Evolutionary conservation across 2,113 vertebrate genomes (phyloP).

Genomic region (Trogon melanurus): DNA sequence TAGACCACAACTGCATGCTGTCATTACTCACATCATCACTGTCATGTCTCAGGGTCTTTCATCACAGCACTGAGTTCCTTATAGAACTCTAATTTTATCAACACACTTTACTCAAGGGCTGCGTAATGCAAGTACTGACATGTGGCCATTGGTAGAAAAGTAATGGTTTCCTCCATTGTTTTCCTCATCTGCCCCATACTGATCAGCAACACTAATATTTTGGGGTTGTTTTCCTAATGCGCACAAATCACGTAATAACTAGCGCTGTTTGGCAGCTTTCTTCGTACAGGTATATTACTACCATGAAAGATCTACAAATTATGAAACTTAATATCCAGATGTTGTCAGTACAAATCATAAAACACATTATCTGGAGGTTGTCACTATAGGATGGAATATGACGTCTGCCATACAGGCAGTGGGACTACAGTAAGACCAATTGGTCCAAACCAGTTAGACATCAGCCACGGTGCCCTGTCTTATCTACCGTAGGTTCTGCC

Average conservation of each 20-base stretch:
- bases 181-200: not conserved
- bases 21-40: not conserved
- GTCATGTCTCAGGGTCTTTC: not conserved
- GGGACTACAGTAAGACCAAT: not conserved
- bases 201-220: not conserved
- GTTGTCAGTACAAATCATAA: not conserved
- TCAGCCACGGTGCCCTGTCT: not conserved
- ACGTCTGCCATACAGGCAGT: not conserved
- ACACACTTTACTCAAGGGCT: not conserved
- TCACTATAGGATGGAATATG: not conserved
- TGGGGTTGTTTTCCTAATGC: too few relatives aligned
- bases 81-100: not conserved
- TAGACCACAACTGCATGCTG: not conserved
- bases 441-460: not conserved
- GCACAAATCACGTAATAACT: not conserved
- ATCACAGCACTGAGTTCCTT: rapidly evolving
- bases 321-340: not conserved
- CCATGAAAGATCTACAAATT: not conserved
- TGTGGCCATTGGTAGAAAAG: not conserved
- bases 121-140: not conserved
- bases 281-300: not conserved
- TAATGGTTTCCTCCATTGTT: not conserved
- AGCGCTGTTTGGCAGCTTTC: not conserved
- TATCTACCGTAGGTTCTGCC: not conserved
- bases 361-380: not conserved